Base-by-base conservation (phyloP, 2,113 vertebrate genomes). In the Barnardius zonarius region DNA sequence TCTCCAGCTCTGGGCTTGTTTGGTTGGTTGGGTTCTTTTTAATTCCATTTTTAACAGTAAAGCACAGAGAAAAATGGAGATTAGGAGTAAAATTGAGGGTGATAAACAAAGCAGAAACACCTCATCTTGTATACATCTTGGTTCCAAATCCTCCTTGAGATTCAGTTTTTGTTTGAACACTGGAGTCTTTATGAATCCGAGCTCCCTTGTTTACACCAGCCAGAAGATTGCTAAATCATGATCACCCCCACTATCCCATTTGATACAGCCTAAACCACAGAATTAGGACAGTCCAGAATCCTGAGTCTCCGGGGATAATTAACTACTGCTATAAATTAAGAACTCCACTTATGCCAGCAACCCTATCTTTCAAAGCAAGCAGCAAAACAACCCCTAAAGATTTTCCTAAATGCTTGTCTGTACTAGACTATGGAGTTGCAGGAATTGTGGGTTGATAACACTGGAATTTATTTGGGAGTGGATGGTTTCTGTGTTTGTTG, bases 371-470 rank as follows among this genome's bases (percentile, higher is more conserved):
- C 93, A 94, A 95, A 82, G 83, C 70, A 91, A 94, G 92, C 86
- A 93, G 70, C 57, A 85, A 94, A 94, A 83, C 55, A 91, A 67
- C n/a, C 44, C 54, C 78, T 80, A 83, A 76, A 92, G 88, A 92
- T 83, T 81, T 92, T 59, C 44, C 33, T 84, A 85, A 89, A 75
- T 80, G 59, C 86, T 80, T 73, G 81, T 93, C 95, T 95, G 77
- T 90, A 35, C 74, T 88, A 70, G 88, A 85, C 88, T 63, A 87
- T 17, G 41, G 70, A 63, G 54, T 16, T 83, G 82, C 68, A 90
- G 88, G 82, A 96, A 90, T 93, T 93, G 74, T 6, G 73, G 43
- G 35, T 91, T 93, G 93, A 97, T 96, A 94, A 94, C 80, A 24
- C 62, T 87, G 92, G 91, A 96, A 97, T 94, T 94, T 94, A 93